These are phyloP conservation scores for Nibea coibor DNA, from an alignment of 2,113 vertebrate species.

Conservation along the genomic window DNA sequence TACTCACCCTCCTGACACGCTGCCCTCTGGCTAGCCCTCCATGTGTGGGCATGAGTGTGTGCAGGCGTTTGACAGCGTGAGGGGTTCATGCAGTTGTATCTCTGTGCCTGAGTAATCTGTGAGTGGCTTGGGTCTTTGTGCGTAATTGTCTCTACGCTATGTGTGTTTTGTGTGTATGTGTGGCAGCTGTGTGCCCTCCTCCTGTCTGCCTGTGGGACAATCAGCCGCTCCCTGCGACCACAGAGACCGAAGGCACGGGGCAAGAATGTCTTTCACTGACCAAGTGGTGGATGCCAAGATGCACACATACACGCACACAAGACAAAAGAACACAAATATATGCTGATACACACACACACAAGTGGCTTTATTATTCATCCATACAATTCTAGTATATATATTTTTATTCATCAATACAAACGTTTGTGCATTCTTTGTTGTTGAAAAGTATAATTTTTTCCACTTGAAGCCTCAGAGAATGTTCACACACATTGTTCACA, in stretches of 20 bases:
- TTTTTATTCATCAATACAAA: background rate
- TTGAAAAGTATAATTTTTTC: no score
- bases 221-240: conserved; percentile 74
- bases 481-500: no score
- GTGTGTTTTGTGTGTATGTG: conserved; percentile 49
- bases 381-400: background rate
- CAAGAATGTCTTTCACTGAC: conserved; percentile 80
- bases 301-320: conserved; percentile 31
- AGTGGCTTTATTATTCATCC: conserved; percentile 16
- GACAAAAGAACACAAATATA: conserved; percentile 30
- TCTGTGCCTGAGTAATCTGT: conserved; percentile 35
- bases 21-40: conserved; percentile 72
- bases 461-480: no score
- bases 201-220: conserved; percentile 66
- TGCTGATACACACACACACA: conserved; percentile 2
- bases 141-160: background rate
- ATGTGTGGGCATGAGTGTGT: conserved; percentile 65
- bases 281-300: conserved; percentile 59
- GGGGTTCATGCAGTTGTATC: conserved; percentile 42
- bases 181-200: conserved; percentile 75
- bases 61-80: conserved; percentile 30
- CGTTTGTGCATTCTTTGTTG: background rate
- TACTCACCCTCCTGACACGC: conserved; percentile 71
- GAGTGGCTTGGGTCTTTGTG: conserved; percentile 30
- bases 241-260: conserved; percentile 76